Evolutionary conservation across 2,888 invertebrate species (phyloP).

Genomic region (Pedicia rivosa): DNA sequence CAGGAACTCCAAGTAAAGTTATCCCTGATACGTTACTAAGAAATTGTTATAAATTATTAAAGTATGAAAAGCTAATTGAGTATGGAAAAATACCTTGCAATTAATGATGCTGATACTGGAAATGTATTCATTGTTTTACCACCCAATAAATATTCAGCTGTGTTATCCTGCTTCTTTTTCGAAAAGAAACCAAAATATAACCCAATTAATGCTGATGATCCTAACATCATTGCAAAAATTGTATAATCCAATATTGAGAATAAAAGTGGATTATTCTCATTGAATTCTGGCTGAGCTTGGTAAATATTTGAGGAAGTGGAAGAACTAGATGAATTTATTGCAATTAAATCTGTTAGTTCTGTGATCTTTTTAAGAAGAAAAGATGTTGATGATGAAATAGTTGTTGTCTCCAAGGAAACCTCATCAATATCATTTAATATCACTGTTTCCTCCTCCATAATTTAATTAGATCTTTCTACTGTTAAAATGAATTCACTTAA

Average conservation of each 20-base stretch:
- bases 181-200: constrained; percentile 39
- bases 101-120: constrained; percentile 55
- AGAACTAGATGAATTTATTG: no score
- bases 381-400: no score
- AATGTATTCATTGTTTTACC: constrained; percentile 57
- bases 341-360: no score
- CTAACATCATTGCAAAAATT: constrained; percentile 35
- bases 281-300: no score
- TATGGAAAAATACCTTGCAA: constrained; percentile 43
- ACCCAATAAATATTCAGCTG: constrained; percentile 53
- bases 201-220: constrained; percentile 37
- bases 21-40: constrained; percentile 7
- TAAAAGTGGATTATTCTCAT: background rate
- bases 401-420: no score
- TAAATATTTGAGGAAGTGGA: no score
- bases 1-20: constrained; percentile 24
- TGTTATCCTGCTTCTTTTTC: constrained; percentile 38
- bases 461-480: no score
- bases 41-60: no score
- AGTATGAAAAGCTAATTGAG: background rate
- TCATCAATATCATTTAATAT: no score
- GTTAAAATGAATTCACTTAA: no score
- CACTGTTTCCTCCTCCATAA: no score
- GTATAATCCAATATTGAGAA: constrained; percentile 31
- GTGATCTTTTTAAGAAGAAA: no score